Base-by-base conservation (phyloP, 2,888 invertebrate species). In the Dasypogon diadema region DNA sequence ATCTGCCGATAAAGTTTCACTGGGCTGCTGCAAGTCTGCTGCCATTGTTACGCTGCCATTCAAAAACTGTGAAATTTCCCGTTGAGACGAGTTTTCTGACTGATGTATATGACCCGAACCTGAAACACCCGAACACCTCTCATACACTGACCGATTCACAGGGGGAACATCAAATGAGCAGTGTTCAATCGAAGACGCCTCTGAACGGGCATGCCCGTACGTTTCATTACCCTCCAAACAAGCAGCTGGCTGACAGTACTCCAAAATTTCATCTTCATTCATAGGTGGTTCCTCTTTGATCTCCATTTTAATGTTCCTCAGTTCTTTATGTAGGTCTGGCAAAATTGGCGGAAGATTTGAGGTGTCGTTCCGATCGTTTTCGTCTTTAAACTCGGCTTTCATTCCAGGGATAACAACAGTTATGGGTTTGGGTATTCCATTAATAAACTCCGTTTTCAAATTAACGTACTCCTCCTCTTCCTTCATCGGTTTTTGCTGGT, bases 381-480 rank as follows among this genome's bases (percentile, higher is more conserved):
- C 54, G 12, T 77, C 56, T n/a, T 75, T 65, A 12, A 16, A 10
- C 10, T 77, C 73, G 8, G 16, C 8, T n/a, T 72, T 70, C 2
- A 73, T 54, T 2, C 55, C 54, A 4, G 76, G 73, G 14, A 42
- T 37, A 21, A 37, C 26, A 10, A 70, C 10, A n/a, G 54, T 16
- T 14, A 51, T 26, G 8, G 77, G 75, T 26, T 75, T 77, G 14
- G 72, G 75, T 60, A 77, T 72, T 3, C 77, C 77, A 55, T 77
- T 77, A 2, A 75, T 26, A 55, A 77, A 75, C 42, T 75, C 77
- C 2, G 77, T 70, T 6, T 72, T 48, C 22, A 60, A 26, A 14
- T 60, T 51, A 14, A 63, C 72, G 22, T 72, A 75, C 10, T 77
- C 72, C 22, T 74, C 70, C 26, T 75, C 42, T 30, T 30, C 76